phyloP scores from a whole-genome alignment of 1,140 invertebrate genomes.

The Nautilus pompilius region DNA sequence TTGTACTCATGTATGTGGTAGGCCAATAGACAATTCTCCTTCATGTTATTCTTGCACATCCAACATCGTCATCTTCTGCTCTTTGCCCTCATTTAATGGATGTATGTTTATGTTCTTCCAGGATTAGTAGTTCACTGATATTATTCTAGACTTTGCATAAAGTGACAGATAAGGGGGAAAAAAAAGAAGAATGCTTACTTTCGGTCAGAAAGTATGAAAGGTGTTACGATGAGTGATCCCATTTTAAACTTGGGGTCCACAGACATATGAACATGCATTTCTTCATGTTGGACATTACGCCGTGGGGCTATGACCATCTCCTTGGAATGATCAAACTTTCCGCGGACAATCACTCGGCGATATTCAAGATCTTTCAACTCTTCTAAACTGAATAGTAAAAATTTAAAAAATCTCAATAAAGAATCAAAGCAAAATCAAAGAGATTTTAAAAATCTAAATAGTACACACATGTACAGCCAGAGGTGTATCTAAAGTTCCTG shows the following conservation, averaged over 20 bases:
- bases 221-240: conserved; percentile 52
- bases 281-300: conserved; percentile 47
- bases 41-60: no score
- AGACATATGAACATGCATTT: neutral
- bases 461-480: neutral
- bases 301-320: conserved; percentile 82
- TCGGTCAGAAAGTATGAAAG: conserved; percentile 43
- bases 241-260: conserved; percentile 16
- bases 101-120: no score
- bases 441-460: neutral
- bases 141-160: no score
- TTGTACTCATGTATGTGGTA: no score
- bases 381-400: conserved; percentile 57
- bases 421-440: neutral
- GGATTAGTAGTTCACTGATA: no score
- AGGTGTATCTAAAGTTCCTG: neutral
- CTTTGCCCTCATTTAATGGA: no score
- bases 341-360: conserved; percentile 69
- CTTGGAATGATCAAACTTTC: conserved; percentile 59
- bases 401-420: neutral
- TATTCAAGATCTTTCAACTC: conserved; percentile 67
- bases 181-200: conserved; percentile 25
- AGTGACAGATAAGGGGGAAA: no score
- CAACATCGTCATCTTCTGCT: no score
- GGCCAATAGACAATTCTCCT: no score